phyloP scores from a whole-genome alignment of 2,797 vertebrate genomes.

The Lepus townsendii region DNA sequence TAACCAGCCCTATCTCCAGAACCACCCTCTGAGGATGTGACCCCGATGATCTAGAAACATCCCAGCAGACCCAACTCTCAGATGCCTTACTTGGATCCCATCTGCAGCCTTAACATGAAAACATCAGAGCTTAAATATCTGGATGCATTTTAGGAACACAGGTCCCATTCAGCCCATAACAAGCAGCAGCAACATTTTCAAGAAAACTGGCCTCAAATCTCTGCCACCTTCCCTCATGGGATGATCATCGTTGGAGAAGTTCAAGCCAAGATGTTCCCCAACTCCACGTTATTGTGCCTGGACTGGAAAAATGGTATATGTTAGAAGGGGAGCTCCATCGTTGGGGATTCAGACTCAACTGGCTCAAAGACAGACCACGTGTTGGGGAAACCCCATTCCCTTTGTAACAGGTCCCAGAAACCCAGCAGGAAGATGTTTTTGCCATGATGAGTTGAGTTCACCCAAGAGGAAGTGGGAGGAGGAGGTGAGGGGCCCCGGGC shows the following conservation, averaged over 20 bases:
- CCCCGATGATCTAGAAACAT: too few species aligned
- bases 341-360: background rate
- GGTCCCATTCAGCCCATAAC: too few species aligned
- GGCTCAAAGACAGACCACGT: background rate
- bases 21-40: too few species aligned
- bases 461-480: background rate
- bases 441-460: background rate
- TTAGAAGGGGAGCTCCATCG: background rate
- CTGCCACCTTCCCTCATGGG: background rate
- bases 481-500: too few species aligned
- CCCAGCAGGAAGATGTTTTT: background rate
- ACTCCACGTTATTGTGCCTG: too few species aligned
- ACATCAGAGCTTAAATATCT: too few species aligned
- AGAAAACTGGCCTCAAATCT: background rate
- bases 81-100: too few species aligned
- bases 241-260: background rate
- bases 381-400: background rate
- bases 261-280: background rate
- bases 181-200: background rate
- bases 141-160: too few species aligned
- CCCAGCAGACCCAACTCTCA: too few species aligned
- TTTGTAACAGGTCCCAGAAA: background rate
- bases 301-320: background rate
- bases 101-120: too few species aligned
- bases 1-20: too few species aligned